Conservation (phyloP, 2,113 vertebrate genomes). For the Takifugu flavidus region DNA sequence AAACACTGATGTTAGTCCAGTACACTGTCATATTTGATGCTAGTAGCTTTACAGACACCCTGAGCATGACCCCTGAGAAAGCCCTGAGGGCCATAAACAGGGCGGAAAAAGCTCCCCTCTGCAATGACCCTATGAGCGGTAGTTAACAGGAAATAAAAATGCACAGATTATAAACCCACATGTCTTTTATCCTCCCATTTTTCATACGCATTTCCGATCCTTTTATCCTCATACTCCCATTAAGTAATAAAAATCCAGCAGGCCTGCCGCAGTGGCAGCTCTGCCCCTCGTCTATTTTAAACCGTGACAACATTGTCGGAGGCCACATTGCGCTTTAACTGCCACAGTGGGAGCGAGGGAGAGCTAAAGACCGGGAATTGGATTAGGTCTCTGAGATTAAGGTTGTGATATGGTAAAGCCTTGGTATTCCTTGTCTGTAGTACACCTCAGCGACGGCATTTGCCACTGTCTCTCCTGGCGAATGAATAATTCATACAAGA, state of each 20-base stretch:
- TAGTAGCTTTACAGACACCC: neutral
- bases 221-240: no score
- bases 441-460: slow-evolving; percentile 44
- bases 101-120: no score
- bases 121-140: no score
- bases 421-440: slow-evolving; percentile 52
- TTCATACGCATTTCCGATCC: neutral
- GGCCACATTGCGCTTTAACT: slow-evolving; percentile 21
- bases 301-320: slow-evolving; percentile 20
- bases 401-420: slow-evolving; percentile 69
- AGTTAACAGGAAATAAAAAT: no score
- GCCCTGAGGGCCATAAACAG: no score
- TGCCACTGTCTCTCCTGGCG: slow-evolving; percentile 66
- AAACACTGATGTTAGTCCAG: neutral
- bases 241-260: neutral
- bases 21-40: neutral
- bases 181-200: no score
- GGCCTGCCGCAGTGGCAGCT: neutral
- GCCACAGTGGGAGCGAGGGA: slow-evolving; percentile 38
- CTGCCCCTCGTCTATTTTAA: slow-evolving; percentile 24
- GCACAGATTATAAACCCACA: no score
- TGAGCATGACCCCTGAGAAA: neutral
- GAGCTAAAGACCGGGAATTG: slow-evolving; percentile 68
- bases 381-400: slow-evolving; percentile 67
- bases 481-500: slow-evolving; percentile 86